Base-by-base conservation (phyloP, 2,797 vertebrate species). In the Pipistrellus pipistrellus region DNA sequence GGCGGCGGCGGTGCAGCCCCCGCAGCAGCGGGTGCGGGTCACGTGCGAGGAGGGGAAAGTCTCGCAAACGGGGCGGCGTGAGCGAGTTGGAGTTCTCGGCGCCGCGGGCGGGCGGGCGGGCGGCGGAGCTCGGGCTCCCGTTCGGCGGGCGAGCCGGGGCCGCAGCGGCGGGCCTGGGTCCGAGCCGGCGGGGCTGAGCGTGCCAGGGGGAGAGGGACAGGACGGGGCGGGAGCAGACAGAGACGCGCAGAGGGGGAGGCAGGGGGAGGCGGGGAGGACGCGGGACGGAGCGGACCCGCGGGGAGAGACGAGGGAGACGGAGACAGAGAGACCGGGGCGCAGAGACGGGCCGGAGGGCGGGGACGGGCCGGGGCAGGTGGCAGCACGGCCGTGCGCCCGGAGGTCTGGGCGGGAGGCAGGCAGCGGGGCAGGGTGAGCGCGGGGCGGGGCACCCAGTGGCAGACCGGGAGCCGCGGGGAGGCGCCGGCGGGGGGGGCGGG, bases 41-140 rank as follows among this genome's bases (percentile, higher is more conserved):
- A 98, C 98, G 98, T 88, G 94, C 85, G 94, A 98, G 98, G 98
- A 98, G 98, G 98, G 98, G 98, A 98, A 98, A 98, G 98, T 98
- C 98, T 98, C 95, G 81, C 97, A 97, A 98, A 98, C 98, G 97
- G 98, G 95, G 95, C 88, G 96, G 95, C 91, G 95, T 35, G 97
- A 88, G 23, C 75, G 97, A 96, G 97, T 97, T 97, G 97, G 97
- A 97, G 97, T 97, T 96, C 96, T 97, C 96, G 90, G 96, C 96
- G 95, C 96, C 95, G 95, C 96, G 95, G 46, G 44, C 10, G 44
- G 44, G 96, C 97, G 97, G 97, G 96, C 44, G 10, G 44, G 44
- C 44, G 48, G 94, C 35, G 97, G 96, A 97, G 97, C 97, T 93
- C 82, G 71, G 95, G 97, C 96, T 97, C 96, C 96, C 9, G 10